These are phyloP conservation scores for Pseudonaja textilis DNA, from an alignment of 2,113 vertebrate species.

Conservation along the genomic window DNA sequence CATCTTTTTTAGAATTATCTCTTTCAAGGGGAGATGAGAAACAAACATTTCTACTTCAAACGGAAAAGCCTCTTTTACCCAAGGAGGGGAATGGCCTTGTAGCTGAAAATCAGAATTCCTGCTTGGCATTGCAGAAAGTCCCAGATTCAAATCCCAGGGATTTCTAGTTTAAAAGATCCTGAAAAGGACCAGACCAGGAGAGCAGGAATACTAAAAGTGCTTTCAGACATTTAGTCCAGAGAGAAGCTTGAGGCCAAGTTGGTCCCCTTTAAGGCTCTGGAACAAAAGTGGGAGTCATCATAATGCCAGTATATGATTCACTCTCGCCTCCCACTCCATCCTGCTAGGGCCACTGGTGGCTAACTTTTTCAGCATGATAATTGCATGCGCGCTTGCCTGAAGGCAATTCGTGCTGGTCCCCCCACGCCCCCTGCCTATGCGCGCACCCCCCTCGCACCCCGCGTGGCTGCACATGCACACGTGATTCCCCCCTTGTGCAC, in stretches of 20 bases:
- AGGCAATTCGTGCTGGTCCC: no score
- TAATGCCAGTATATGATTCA: background rate
- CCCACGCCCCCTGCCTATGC: no score
- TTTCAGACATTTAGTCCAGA: background rate
- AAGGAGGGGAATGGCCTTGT: no score
- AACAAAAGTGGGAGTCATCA: background rate
- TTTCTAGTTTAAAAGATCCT: background rate
- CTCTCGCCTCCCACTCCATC: background rate
- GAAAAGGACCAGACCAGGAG: background rate
- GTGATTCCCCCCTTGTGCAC: no score
- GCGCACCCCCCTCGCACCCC: no score
- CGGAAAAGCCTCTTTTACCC: background rate
- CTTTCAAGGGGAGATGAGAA: background rate
- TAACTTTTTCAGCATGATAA: no score
- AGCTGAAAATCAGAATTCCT: background rate
- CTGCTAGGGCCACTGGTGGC: no score
- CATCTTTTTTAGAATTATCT: background rate
- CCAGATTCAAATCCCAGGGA: background rate
- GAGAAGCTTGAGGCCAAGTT: background rate
- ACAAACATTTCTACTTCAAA: background rate
- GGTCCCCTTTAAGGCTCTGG: background rate
- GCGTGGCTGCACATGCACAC: no score
- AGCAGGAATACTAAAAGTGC: background rate
- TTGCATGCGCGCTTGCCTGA: no score
- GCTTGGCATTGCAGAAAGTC: no score